Percentiles rank a stretch among this genome's conserved stretches.
These are phyloP conservation scores for Abrostola tripartita DNA, from an alignment of 2,888 invertebrate genomes.

Conservation along the genomic window DNA sequence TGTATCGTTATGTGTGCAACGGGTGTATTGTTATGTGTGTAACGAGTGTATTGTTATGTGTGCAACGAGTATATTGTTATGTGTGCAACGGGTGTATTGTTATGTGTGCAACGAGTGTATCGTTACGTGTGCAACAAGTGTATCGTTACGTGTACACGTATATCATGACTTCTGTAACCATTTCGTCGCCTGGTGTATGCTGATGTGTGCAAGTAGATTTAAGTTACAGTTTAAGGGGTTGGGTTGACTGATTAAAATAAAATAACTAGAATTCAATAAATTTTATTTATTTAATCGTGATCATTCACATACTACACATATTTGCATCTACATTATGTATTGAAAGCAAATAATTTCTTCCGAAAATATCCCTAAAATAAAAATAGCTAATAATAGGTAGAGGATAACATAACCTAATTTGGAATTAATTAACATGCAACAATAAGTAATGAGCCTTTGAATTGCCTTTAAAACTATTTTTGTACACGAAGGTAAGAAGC, in stretches of 20 bases:
- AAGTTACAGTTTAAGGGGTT: too few relatives aligned
- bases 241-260: constrained; percentile 8
- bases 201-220: too few relatives aligned
- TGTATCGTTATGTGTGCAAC: too few relatives aligned
- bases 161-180: too few relatives aligned
- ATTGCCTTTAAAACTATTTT: constrained; percentile 27
- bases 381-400: constrained; percentile 48
- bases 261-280: constrained; percentile 15
- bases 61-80: too few relatives aligned
- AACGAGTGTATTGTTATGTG: too few relatives aligned
- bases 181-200: too few relatives aligned
- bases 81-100: too few relatives aligned
- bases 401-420: constrained; percentile 18
- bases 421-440: constrained; percentile 18
- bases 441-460: constrained; percentile 18
- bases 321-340: constrained; percentile 48
- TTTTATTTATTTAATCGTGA: constrained; percentile 38
- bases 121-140: too few relatives aligned
- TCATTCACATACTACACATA: constrained; percentile 49
- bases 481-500: constrained; percentile 35
- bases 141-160: too few relatives aligned
- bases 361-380: constrained; percentile 33
- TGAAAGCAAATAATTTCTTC: constrained; percentile 41
- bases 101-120: too few relatives aligned
- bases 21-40: too few relatives aligned